phyloP scores from a whole-genome alignment of 2,888 invertebrate genomes.

The Polietes domitor region DNA sequence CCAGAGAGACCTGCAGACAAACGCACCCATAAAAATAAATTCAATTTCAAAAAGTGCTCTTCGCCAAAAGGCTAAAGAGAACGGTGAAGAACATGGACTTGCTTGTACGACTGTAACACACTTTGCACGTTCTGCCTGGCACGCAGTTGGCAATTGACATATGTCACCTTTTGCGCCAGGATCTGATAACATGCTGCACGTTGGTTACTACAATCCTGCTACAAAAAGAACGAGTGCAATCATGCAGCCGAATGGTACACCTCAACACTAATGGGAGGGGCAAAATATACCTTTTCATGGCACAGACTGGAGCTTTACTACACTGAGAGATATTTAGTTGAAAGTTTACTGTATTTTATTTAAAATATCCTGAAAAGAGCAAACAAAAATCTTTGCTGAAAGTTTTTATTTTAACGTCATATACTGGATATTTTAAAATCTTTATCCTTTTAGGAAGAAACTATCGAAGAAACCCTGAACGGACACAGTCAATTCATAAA shows the following conservation, averaged over 20 bases:
- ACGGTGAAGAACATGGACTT: neutral
- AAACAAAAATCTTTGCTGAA: too few relatives aligned
- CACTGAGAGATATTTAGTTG: too few relatives aligned
- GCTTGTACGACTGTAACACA: constrained; percentile 66
- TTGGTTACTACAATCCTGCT: constrained; percentile 58
- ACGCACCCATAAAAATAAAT: constrained; percentile 22
- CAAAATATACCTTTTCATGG: too few relatives aligned
- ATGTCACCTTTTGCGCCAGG: constrained; percentile 62
- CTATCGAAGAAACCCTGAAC: too few relatives aligned
- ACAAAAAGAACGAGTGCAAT: constrained; percentile 46
- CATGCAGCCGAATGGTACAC: constrained; percentile 33
- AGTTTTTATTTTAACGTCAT: too few relatives aligned
- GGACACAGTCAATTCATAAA: too few relatives aligned
- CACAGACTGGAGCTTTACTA: too few relatives aligned
- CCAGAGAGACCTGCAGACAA: neutral
- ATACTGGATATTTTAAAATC: too few relatives aligned
- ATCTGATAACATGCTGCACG: constrained; percentile 70
- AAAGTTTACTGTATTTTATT: too few relatives aligned
- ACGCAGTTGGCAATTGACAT: constrained; percentile 71
- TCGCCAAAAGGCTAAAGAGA: neutral
- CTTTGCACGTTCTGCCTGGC: constrained; percentile 72
- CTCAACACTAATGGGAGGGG: constrained; percentile 41
- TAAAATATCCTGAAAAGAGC: too few relatives aligned
- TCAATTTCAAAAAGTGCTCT: constrained; percentile 26
- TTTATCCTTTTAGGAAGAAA: too few relatives aligned